A percentile compares a stretch with the other conserved stretches of the same genome.
Conservation (phyloP, 1,140 invertebrate species). For the Epicauta chinensis region DNA sequence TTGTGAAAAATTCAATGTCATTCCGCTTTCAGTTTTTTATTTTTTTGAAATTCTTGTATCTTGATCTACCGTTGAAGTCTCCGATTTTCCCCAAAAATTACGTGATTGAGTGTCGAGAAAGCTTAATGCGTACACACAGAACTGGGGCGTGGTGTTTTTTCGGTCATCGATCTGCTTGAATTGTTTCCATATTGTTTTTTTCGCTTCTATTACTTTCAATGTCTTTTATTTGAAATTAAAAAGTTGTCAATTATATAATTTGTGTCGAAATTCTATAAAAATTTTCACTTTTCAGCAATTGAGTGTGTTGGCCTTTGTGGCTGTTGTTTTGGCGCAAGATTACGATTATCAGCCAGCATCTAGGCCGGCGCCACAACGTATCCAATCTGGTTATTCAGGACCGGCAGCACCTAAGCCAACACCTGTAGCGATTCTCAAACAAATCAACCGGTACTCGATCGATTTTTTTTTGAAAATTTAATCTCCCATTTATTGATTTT, state of each 20-base stretch:
- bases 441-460: conserved; percentile 65
- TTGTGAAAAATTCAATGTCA: conserved; percentile 22
- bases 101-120: no score
- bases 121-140: no score
- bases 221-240: no score
- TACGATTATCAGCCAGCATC: conserved; percentile 52
- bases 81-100: no score
- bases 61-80: no score
- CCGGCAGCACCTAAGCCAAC: conserved; percentile 51
- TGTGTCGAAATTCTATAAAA: not conserved
- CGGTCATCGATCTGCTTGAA: no score
- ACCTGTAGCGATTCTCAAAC: conserved; percentile 74
- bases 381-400: conserved; percentile 39
- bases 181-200: no score
- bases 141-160: no score
- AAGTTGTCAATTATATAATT: not conserved
- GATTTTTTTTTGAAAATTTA: not conserved
- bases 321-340: conserved; percentile 49
- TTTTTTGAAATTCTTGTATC: no score
- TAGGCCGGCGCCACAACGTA: conserved; percentile 48
- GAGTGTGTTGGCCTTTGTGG: conserved; percentile 39
- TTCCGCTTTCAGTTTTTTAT: not conserved
- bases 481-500: not conserved
- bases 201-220: no score
- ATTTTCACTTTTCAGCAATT: conserved; percentile 35